These are phyloP conservation scores for Oryctolagus cuniculus DNA, from an alignment of 2,113 vertebrate genomes.

Conservation along the genomic window mOryCun1.1 NC_091449.1:54944001-54944500, in stretches of 20 bases:
- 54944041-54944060: constrained; percentile 24
- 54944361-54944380: too few relatives aligned
- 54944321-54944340: too few relatives aligned
- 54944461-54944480: too few relatives aligned
- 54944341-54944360: too few relatives aligned
- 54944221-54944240: constrained; percentile 55
- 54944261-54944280: constrained; percentile 30
- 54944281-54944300: too few relatives aligned
- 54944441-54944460: too few relatives aligned
- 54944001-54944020: constrained; percentile 49
- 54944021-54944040: not conserved
- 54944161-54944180: not conserved
- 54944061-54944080: not conserved
- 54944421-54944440: too few relatives aligned
- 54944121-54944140: not conserved
- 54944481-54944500: too few relatives aligned
- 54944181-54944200: not conserved
- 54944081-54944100: not conserved
- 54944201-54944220: constrained; percentile 40
- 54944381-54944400: too few relatives aligned
- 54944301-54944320: too few relatives aligned
- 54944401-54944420: too few relatives aligned
- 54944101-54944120: not conserved
- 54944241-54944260: constrained; percentile 52
- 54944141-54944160: not conserved